A percentile compares a stretch with the other conserved stretches of the same genome.
Evolutionary conservation across 2,113 vertebrate species (phyloP).

Genomic region (Trichomycterus rosablanca): DNA sequence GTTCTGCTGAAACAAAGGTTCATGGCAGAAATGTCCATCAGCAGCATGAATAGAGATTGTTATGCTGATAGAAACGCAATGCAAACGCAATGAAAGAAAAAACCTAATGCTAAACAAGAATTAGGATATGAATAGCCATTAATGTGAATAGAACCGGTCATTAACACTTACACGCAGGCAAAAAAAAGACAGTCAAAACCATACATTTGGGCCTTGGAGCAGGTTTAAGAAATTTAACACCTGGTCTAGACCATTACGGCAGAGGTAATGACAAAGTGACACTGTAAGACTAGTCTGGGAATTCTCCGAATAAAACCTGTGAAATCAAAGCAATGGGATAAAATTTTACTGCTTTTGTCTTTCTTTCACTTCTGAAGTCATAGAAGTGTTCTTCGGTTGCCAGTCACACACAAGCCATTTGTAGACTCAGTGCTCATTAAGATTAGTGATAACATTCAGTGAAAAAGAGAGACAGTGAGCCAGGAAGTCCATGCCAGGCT

Average conservation of each 20-base stretch:
- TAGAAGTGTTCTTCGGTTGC: constrained; percentile 38
- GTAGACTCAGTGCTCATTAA: constrained; percentile 39
- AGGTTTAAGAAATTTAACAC: constrained; percentile 5
- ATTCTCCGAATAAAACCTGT: constrained; percentile 11
- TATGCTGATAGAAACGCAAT: not conserved
- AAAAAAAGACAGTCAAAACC: not conserved
- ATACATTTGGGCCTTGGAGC: not conserved
- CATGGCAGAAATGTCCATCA: constrained; percentile 7
- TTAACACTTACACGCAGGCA: constrained; percentile 1
- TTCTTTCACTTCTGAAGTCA: constrained; percentile 20
- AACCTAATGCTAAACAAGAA: not conserved
- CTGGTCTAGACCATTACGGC: constrained; percentile 8
- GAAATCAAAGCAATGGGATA: constrained; percentile 29
- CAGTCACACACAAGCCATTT: constrained; percentile 32
- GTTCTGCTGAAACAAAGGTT: constrained; percentile 12
- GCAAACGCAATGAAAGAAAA: not conserved
- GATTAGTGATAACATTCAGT: constrained; percentile 39
- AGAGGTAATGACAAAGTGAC: constrained; percentile 25
- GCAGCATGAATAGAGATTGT: not conserved
- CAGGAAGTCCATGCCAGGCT: constrained; percentile 22
- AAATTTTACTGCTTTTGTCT: constrained; percentile 20
- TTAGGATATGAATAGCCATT: too few species aligned
- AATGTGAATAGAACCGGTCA: not conserved
- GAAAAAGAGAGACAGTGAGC: constrained; percentile 30
- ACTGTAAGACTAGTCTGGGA: constrained; percentile 11